Percentiles rank a stretch among this genome's conserved stretches.
These are phyloP conservation scores for Tangara arthus DNA, from an alignment of 2,797 vertebrate species.

Conservation along the genomic window DNA sequence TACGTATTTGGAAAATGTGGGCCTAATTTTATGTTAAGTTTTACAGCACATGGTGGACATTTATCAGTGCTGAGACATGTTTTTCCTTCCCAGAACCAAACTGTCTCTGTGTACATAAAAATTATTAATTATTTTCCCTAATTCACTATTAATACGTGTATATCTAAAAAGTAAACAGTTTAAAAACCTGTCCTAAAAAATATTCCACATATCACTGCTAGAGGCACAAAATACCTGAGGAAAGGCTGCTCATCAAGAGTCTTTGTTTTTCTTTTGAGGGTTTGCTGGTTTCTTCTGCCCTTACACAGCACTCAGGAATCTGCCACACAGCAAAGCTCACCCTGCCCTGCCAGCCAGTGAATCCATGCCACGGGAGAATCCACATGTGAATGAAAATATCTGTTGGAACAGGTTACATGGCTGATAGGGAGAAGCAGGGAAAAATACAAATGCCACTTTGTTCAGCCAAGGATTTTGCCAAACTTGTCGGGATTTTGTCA, in stretches of 20 bases:
- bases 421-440: background rate
- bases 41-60: background rate
- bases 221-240: background rate
- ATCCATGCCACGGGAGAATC: rapidly evolving
- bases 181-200: background rate
- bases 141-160: background rate
- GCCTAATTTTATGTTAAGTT: background rate
- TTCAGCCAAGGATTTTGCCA: background rate
- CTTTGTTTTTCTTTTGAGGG: background rate
- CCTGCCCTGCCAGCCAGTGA: background rate
- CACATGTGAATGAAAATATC: background rate
- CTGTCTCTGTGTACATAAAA: background rate
- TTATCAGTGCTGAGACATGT: background rate
- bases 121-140: background rate
- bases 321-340: background rate
- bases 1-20: background rate
- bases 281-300: background rate
- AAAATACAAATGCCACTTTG: background rate
- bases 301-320: background rate
- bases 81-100: background rate
- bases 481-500: background rate
- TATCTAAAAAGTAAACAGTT: background rate
- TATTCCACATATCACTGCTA: background rate
- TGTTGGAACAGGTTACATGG: background rate
- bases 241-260: background rate